Conservation (phyloP, 1,140 invertebrate genomes). For the Ceratitis capitata region DNA sequence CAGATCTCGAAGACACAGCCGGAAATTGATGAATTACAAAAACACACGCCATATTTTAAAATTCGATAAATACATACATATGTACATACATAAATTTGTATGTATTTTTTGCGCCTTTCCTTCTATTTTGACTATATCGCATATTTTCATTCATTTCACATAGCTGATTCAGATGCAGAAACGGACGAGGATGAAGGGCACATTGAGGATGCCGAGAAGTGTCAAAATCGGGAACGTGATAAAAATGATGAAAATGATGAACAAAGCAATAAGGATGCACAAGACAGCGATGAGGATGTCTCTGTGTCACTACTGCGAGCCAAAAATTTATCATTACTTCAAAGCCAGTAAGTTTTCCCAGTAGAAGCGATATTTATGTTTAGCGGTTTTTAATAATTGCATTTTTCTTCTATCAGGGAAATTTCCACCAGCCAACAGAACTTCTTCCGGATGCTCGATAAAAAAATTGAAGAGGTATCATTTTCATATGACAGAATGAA, state of each 20-base stretch:
- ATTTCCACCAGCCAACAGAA: slow-evolving; percentile 86
- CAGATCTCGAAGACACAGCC: too few relatives aligned
- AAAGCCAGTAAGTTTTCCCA: slow-evolving; percentile 62
- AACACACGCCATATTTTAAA: too few relatives aligned
- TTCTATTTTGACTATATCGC: background rate
- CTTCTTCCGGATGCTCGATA: slow-evolving; percentile 90
- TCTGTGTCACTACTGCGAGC: slow-evolving; percentile 62
- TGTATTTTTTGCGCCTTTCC: background rate
- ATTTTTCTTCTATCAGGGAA: slow-evolving; percentile 72
- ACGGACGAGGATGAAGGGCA: slow-evolving; percentile 64
- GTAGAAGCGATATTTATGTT: background rate
- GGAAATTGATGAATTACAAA: too few relatives aligned
- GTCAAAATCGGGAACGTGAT: slow-evolving; percentile 60
- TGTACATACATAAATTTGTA: background rate
- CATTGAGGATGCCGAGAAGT: slow-evolving; percentile 58
- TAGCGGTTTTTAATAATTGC: background rate
- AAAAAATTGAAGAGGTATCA: slow-evolving; percentile 85
- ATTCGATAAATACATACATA: too few relatives aligned
- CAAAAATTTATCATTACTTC: slow-evolving; percentile 63
- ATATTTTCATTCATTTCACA: background rate
- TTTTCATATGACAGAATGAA: background rate
- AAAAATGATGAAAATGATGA: slow-evolving; percentile 61
- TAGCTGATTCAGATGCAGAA: slow-evolving; percentile 63
- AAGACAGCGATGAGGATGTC: slow-evolving; percentile 62
- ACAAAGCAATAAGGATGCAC: slow-evolving; percentile 63